These are phyloP conservation scores for Protomyctophum bolini DNA, from an alignment of 2,113 vertebrate genomes.

Conservation along the genomic window DNA sequence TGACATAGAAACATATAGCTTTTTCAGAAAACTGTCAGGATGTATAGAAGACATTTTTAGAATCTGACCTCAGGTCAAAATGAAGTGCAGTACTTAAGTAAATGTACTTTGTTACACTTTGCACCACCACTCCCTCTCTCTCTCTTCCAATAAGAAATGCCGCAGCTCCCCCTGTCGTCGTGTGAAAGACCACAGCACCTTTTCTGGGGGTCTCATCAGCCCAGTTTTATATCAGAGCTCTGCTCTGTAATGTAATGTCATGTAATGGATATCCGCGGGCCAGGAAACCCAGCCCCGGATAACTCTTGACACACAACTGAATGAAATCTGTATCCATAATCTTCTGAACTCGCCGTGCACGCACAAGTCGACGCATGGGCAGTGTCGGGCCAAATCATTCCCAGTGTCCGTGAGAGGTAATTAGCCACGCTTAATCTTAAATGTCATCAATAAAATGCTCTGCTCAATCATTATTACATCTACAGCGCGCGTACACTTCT, in stretches of 20 bases:
- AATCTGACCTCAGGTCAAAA: too few relatives aligned
- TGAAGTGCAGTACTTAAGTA: too few relatives aligned
- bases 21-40: too few relatives aligned
- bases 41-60: too few relatives aligned
- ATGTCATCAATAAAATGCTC: constrained; percentile 62
- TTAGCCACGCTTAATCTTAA: constrained; percentile 67
- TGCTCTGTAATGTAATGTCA: constrained; percentile 26
- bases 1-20: too few relatives aligned
- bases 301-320: constrained; percentile 43
- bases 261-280: constrained; percentile 23
- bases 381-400: constrained; percentile 44
- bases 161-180: constrained; percentile 74
- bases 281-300: constrained; percentile 38
- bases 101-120: neutral
- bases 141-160: constrained; percentile 59
- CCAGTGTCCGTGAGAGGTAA: constrained; percentile 55
- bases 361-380: constrained; percentile 40
- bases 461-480: constrained; percentile 38
- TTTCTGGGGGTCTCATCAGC: constrained; percentile 24
- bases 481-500: constrained; percentile 33
- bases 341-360: constrained; percentile 34
- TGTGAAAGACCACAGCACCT: constrained; percentile 8
- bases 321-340: constrained; percentile 38
- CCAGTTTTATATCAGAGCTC: constrained; percentile 29
- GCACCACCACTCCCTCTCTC: neutral